Evolutionary conservation across 2,888 invertebrate genomes (phyloP).

Genomic region (Zeuzera pyrina): DNA sequence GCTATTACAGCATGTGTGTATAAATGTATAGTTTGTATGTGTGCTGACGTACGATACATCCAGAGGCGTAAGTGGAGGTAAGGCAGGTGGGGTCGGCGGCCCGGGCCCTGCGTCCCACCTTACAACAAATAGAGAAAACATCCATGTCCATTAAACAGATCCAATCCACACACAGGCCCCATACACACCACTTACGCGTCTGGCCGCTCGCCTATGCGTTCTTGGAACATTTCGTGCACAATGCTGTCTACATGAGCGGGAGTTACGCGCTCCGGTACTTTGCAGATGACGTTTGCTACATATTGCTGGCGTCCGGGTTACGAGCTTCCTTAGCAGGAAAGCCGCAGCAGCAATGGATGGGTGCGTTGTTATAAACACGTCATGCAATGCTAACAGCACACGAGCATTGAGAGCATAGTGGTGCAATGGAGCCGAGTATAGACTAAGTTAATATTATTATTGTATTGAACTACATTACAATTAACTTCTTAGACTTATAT

Average conservation of each 20-base stretch:
- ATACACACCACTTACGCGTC: conserved; percentile 69
- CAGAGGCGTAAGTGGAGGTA: conserved; percentile 74
- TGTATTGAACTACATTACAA: conserved; percentile 9
- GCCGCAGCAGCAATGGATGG: conserved; percentile 18
- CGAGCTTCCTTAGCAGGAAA: conserved; percentile 17
- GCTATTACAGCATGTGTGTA: too few species aligned
- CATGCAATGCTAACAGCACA: conserved; percentile 40
- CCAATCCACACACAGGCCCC: conserved; percentile 53
- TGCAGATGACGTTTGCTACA: not conserved
- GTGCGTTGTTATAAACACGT: conserved; percentile 21
- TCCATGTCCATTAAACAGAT: conserved; percentile 55
- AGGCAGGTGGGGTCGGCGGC: conserved; percentile 72
- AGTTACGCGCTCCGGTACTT: too few species aligned
- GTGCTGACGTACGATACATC: conserved; percentile 71
- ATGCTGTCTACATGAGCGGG: too few species aligned
- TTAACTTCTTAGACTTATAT: too few species aligned
- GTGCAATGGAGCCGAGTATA: conserved; percentile 68
- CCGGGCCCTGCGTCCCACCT: conserved; percentile 72
- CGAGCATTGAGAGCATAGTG: conserved; percentile 65
- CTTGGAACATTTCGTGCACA: not conserved
- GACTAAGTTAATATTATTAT: conserved; percentile 32
- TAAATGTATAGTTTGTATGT: not conserved
- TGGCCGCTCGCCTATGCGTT: conserved; percentile 40
- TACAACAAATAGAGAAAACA: conserved; percentile 69
- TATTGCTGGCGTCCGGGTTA: conserved; percentile 3